These are phyloP conservation scores for Teleiodes luculella DNA, from an alignment of 2,888 invertebrate species.

Conservation along the genomic window DNA sequence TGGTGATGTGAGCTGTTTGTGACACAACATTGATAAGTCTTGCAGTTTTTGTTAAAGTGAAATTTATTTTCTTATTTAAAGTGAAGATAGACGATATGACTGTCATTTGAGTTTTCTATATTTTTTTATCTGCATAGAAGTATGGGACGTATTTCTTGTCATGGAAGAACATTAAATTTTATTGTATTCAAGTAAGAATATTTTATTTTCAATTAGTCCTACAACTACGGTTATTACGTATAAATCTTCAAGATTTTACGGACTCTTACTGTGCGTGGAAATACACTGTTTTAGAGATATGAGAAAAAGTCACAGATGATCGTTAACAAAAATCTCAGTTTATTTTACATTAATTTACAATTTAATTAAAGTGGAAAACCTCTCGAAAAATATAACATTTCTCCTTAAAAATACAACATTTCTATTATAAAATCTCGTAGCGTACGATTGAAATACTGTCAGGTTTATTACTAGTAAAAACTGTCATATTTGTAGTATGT, in stretches of 20 bases:
- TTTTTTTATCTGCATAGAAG: too few species aligned
- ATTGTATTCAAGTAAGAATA: too few species aligned
- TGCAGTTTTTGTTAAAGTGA: neutral
- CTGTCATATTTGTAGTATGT: too few species aligned
- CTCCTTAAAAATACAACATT: slow-evolving; percentile 44
- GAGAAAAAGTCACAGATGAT: slow-evolving; percentile 30
- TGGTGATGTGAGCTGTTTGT: neutral
- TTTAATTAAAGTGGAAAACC: slow-evolving; percentile 60
- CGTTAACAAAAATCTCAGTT: slow-evolving; percentile 75
- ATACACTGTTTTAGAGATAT: too few species aligned
- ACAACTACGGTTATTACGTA: too few species aligned
- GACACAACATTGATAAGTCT: neutral
- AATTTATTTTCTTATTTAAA: neutral
- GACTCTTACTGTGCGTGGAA: too few species aligned
- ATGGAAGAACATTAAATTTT: too few species aligned
- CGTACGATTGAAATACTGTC: neutral
- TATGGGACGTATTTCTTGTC: too few species aligned
- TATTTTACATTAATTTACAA: slow-evolving; percentile 79
- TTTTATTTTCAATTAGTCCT: too few species aligned
- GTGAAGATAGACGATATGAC: too few species aligned
- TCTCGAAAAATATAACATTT: slow-evolving; percentile 69
- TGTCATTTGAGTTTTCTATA: too few species aligned
- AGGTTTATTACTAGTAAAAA: neutral
- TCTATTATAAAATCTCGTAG: slow-evolving; percentile 15
- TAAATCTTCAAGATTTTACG: too few species aligned